Base-by-base conservation (phyloP, 2,888 invertebrate genomes). In the Epinotia bilunana region DNA sequence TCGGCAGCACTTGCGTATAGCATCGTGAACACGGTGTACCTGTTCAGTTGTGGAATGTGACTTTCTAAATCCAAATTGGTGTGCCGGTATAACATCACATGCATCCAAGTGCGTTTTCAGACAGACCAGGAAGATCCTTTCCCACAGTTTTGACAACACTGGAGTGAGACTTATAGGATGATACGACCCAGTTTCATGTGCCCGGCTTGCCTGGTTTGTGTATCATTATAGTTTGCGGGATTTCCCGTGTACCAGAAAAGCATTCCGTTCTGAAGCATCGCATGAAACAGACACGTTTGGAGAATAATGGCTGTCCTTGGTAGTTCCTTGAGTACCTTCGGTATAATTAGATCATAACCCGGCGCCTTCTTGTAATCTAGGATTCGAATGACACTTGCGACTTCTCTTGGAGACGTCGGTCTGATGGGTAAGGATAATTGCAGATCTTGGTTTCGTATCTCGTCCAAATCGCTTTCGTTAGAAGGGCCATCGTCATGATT, bases 21-120 rank as follows among this genome's bases (percentile, higher is more conserved):
- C 73, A 13, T 72, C 11, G 2, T 49, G 71, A n/a, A 79, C 77
- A 74, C 79, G 39, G 39, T 80, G 78, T 0, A 78, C 75, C 63
- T 79, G 79, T 60, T 80, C 78, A 16, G 76, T 55, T 7, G 79
- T 80, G 3, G 71, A 53, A 58, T 80, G 79, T 1, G 76, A 12
- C 18, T 72, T 46, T 11, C 78, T 33, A 46, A 79, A 80, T 0
- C 78, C 79, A 62, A 78, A 79, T 67, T 80, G 78, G 39, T 80
- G 79, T 23, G 74, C 28, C n/a, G 78, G 77, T 61, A 79, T 79
- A 16, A 75, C 55, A 11, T 74, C 53, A 4, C 68, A 57, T 63
- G 72, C 61, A 18, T 74, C 33, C 11, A 79, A 61, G 4, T 76
- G 63, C 12, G 76, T 69, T 16, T 53, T 46, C 4, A 79, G 23